Base-by-base conservation (phyloP, 2,113 vertebrate genomes). In the Brienomyrus longianalis region DNA sequence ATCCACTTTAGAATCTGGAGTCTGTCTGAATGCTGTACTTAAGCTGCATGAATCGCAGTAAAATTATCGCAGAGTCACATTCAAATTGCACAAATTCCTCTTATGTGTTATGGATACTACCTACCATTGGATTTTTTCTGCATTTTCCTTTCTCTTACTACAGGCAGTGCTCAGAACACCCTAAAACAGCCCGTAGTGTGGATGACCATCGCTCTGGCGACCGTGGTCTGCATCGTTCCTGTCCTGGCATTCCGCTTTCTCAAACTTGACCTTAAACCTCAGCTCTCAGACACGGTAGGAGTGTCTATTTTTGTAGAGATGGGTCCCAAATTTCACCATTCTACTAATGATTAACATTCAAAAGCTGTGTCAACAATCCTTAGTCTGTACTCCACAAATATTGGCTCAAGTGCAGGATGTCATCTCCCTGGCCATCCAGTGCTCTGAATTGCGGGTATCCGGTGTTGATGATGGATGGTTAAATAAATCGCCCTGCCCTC, bases 171-270 rank as follows among this genome's bases (percentile, higher is more conserved):
- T 0, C 97, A 97, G 94, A 98, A 96, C 95, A 98, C 97, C 0
- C 93, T 99, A 89, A 96, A 95, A 77, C 97, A 98, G 92, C 98
- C 98, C 1, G 94, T 97, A 0, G 98, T 99, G 91, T 99, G 98
- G 98, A 95, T 98, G 89, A 99, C 97, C 92, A 98, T 99, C n/a
- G 95, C 94, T 39, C 93, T 99, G 91, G 97, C 97, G 77, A 96
- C 97, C 0, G 97, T 96, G 5, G 96, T 98, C 89, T 99, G 98
- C 92, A 96, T 99, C 91, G 91, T 97, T 95, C 98, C 98, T 0
- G 98, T 99, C 52, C 96, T 99, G 17, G 97, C 97, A 89, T 98
- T 98, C 89, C 97, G 98, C 47, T 99, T 99, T 94, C 97, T 99
- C 91, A 98, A 97, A 93, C 94, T 98, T 93, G 97, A 97, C 92